Evolutionary conservation across 2,888 invertebrate genomes (phyloP).

Genomic region (Eristalis intricaria): DNA sequence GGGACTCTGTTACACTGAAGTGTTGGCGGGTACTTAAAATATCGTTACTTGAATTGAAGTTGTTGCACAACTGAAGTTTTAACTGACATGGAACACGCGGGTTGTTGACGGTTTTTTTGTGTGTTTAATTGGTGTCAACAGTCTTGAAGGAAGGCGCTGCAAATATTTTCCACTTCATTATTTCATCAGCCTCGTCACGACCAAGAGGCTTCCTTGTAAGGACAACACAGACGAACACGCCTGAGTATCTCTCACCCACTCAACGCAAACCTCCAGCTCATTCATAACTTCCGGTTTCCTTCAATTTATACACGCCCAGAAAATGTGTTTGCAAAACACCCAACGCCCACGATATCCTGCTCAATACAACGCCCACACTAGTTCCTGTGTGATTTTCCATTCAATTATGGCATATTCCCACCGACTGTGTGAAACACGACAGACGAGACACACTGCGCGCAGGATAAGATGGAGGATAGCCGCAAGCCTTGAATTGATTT

Average conservation of each 20-base stretch:
- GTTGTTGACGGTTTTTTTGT: background rate
- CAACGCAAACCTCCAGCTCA: too few relatives aligned
- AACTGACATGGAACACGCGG: background rate
- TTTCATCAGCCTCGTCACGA: too few relatives aligned
- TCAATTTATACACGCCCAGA: background rate
- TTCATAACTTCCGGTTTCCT: too few relatives aligned
- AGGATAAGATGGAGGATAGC: constrained; percentile 34
- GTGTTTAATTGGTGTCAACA: background rate
- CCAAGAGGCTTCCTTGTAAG: too few relatives aligned
- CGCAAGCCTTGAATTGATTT: constrained; percentile 50
- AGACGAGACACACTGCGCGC: constrained; percentile 5
- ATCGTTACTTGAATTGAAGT: background rate
- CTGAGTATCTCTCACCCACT: too few relatives aligned
- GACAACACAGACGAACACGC: too few relatives aligned
- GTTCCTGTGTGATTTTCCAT: constrained; percentile 35
- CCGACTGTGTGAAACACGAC: background rate
- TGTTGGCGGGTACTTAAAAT: background rate
- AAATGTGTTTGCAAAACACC: background rate
- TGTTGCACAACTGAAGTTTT: background rate
- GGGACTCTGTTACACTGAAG: background rate
- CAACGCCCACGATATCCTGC: background rate
- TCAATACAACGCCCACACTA: background rate
- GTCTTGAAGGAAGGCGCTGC: background rate
- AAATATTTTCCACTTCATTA: background rate
- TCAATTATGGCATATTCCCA: constrained; percentile 39